Conservation (phyloP, 2,113 vertebrate species). For the Arvicanthis niloticus region DNA sequence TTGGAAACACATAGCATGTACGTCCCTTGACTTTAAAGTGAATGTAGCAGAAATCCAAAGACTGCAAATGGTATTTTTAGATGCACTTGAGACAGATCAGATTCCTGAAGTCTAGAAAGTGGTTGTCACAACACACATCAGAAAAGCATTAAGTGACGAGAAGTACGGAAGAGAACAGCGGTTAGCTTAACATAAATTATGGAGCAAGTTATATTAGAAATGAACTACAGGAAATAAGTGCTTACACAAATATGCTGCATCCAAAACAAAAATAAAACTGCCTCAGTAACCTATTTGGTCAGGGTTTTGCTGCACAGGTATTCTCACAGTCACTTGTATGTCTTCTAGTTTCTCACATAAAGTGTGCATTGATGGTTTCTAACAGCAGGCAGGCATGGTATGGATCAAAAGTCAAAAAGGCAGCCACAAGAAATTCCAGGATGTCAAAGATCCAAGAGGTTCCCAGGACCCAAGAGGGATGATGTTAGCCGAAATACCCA, state of each 20-base stretch:
- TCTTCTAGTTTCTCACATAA: not conserved
- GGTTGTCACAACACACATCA: constrained; percentile 70
- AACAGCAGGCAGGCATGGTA: not conserved
- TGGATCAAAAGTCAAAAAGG: not conserved
- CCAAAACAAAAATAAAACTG: constrained; percentile 49
- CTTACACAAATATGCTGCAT: constrained; percentile 37
- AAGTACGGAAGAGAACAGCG: constrained; percentile 72
- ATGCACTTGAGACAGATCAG: constrained; percentile 43
- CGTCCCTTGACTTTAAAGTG: not conserved
- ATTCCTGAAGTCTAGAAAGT: constrained; percentile 61
- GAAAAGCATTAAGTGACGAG: constrained; percentile 67
- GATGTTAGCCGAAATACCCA: too few species aligned
- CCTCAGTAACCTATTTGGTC: not conserved
- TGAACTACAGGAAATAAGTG: constrained; percentile 27
- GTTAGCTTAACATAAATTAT: constrained; percentile 72
- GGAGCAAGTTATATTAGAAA: constrained; percentile 43
- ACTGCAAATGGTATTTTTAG: constrained; percentile 67
- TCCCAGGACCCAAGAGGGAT: too few species aligned
- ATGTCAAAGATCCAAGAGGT: too few species aligned
- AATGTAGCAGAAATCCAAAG: constrained; percentile 30
- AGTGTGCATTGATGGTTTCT: not conserved
- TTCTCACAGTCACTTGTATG: not conserved
- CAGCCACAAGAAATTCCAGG: too few species aligned
- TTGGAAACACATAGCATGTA: not conserved
- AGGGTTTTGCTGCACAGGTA: not conserved